Base-by-base conservation (phyloP, 1,140 invertebrate genomes). In the Choristoneura fumiferana region DNA sequence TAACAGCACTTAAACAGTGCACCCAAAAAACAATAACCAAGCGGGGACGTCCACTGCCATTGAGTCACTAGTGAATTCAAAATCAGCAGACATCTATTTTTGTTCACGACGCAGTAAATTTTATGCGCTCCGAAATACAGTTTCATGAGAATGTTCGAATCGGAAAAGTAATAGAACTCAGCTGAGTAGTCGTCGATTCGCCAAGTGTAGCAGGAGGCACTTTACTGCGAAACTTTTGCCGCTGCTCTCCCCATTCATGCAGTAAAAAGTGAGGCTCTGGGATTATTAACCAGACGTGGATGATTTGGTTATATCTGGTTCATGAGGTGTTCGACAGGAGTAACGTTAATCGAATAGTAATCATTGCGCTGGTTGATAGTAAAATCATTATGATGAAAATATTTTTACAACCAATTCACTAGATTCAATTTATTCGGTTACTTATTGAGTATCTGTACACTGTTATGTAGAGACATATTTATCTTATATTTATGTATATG, bases 41-140 rank as follows among this genome's bases (percentile, higher is more conserved):
- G 43, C 43, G 6, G 22, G 22, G 22, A 29, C 43, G 17, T 22
- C 40, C 10, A 45, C 17, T 9, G 35, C 8, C 2, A 9, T 29
- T 29, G 22, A 29, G 6, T 29, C 22, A 29, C 22, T 49, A 15
- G 22, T 49, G 22, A 49, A 49, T 49, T 49, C 43, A 49, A 33
- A 33, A 49, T 49, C 43, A 49, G 43, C 10, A 18, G 12, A 49
- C 18, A 69, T 64, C 66, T 63, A 63, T 62, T 58, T 58, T 60
- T 65, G 49, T 69, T 60, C 60, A 33, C 36, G 22, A 54, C 6
- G 59, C 54, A 57, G 62, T 65, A 60, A 60, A 62, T 69, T 69
- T 62, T 63, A 63, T 58, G 15, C 17, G 57, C 18, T 49, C 22
- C 12, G 43, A 18, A 49, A 29, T 49, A 49, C 43, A 49, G 43